Evolutionary conservation across 2,797 vertebrate species (phyloP).

Genomic region (Bucorvus abyssinicus): DNA sequence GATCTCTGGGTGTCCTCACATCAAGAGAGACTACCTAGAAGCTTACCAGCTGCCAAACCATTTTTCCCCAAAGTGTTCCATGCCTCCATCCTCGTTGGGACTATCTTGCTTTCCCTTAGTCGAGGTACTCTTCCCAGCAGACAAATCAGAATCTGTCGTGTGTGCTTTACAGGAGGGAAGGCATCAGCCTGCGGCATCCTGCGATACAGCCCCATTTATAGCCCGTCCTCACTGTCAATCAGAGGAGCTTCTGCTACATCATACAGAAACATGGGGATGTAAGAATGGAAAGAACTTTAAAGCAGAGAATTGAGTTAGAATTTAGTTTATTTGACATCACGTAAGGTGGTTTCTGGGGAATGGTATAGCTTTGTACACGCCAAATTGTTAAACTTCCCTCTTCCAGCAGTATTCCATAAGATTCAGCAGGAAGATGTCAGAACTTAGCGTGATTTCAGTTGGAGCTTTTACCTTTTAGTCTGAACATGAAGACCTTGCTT

Average conservation of each 20-base stretch:
- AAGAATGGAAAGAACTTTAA: neutral
- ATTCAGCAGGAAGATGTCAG: neutral
- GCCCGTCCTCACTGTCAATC: too few relatives aligned
- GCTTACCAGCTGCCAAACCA: neutral
- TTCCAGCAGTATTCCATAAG: neutral
- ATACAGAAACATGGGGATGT: rapidly evolving
- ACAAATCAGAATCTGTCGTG: neutral
- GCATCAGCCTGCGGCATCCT: neutral
- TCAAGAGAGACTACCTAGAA: neutral
- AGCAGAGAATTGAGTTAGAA: neutral
- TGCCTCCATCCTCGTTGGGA: neutral
- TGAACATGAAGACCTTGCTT: neutral
- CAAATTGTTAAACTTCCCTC: neutral
- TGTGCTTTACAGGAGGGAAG: neutral
- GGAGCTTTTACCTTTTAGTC: neutral
- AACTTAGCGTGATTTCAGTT: neutral
- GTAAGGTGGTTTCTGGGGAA: neutral
- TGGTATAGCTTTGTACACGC: rapidly evolving
- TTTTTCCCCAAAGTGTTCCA: neutral
- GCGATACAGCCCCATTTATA: rapidly evolving
- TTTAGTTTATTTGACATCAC: neutral
- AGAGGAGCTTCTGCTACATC: neutral
- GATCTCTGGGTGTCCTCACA: neutral
- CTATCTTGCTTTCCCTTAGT: neutral
- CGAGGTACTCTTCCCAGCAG: neutral